Base-by-base conservation (phyloP, 2,113 vertebrate genomes). In the Burhinus bistriatus region DNA sequence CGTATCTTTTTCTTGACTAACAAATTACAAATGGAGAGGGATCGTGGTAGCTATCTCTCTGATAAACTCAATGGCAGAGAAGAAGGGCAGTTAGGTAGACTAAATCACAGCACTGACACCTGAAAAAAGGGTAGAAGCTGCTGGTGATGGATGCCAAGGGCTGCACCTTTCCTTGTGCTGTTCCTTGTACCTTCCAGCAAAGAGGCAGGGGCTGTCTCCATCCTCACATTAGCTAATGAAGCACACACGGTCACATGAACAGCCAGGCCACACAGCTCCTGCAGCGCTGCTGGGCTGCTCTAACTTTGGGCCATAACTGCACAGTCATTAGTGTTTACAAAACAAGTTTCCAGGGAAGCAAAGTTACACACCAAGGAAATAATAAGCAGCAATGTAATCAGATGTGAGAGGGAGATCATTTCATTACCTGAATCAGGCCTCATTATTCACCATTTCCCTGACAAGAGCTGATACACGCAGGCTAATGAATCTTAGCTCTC, bases 361-460 rank as follows among this genome's bases (percentile, higher is more conserved):
- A 82, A 94, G 71, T 89, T 82, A 64, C 52, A 78, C 87, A 82
- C 47, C 0, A 2, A 95, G 47, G 93, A 93, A 95, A 96, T 75
- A 93, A 95, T 87, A 89, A 93, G 57, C 23, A 79, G 78, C 82
- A 72, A 12, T 45, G 70, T 61, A 94, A 96, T 94, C 78, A 85
- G 93, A 90, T 91, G 82, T 55, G 61, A 93, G 89, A 57, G 80
- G 29, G 55, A 87, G 71, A 95, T 94, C 12, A 69, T 94, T 96
- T 96, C 90, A 90, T 95, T 96, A 95, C 84, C 84, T 76, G 82
- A 85, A 90, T 84, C 66, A 72, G 87, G 70, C 42, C 64, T 91
- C 87, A 76, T 96, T 85, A 91, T 91, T 97, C 82, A 94, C 87
- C 54, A 38, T 93, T 95, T 91, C 78, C 58, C 82, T 90, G 90